phyloP scores from a whole-genome alignment of 2,113 vertebrate species.

The Pithys albifrons region DNA sequence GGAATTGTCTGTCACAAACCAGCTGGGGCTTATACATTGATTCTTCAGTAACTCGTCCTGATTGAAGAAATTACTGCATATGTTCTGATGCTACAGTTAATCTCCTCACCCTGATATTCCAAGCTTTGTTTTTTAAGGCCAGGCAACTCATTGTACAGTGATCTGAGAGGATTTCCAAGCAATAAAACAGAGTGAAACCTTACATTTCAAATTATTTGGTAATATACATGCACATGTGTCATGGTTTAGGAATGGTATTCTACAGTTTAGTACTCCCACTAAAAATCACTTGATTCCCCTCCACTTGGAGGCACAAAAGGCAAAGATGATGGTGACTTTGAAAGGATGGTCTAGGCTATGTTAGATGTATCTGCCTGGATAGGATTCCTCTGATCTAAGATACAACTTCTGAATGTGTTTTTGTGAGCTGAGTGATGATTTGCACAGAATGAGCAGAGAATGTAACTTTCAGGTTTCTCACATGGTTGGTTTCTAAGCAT shows the following conservation, averaged over 20 bases:
- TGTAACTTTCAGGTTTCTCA: background rate
- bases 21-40: background rate
- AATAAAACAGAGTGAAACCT: background rate
- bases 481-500: background rate
- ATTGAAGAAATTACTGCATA: background rate
- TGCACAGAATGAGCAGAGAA: background rate
- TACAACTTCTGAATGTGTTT: background rate
- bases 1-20: background rate
- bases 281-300: background rate
- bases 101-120: background rate
- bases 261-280: background rate
- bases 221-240: background rate
- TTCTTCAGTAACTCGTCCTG: background rate
- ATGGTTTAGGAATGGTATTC: background rate
- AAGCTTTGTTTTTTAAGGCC: background rate
- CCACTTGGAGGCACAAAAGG: background rate
- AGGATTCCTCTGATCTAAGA: background rate
- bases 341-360: background rate
- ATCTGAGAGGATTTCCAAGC: background rate
- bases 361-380: background rate
- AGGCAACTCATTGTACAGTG: background rate
- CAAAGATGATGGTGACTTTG: background rate
- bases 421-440: background rate
- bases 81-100: background rate
- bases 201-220: constrained; percentile 11